Conservation (phyloP, 2,888 invertebrate species). For the Pollenia amentaria region DNA sequence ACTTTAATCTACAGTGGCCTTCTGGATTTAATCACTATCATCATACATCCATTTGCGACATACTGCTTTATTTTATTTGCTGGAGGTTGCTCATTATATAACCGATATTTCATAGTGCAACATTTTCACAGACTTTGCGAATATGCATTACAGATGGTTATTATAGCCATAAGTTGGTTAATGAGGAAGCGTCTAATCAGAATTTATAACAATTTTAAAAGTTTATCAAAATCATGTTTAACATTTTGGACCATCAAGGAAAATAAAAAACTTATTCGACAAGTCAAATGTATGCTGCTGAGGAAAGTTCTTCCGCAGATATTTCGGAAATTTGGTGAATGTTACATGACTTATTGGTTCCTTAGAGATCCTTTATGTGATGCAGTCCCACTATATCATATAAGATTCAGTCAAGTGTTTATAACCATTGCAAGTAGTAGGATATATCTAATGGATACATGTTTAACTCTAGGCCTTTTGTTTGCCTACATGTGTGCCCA, state of each 20-base stretch:
- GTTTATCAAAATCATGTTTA: background rate
- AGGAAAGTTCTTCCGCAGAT: too few relatives aligned
- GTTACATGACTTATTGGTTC: too few relatives aligned
- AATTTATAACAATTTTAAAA: background rate
- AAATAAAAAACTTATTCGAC: background rate
- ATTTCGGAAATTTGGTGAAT: too few relatives aligned
- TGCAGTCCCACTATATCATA: too few relatives aligned
- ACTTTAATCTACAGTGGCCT: slow-evolving; percentile 72
- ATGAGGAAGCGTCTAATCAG: slow-evolving; percentile 11
- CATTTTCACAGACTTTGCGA: background rate
- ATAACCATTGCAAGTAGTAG: too few relatives aligned
- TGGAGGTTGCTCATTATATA: too few relatives aligned
- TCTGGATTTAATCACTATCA: slow-evolving; percentile 50
- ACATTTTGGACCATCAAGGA: background rate
- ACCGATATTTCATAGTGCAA: too few relatives aligned
- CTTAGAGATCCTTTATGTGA: too few relatives aligned
- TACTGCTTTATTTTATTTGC: background rate
- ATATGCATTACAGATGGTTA: background rate
- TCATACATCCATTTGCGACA: background rate
- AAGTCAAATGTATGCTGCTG: too few relatives aligned
- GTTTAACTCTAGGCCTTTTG: background rate
- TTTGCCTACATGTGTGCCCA: slow-evolving; percentile 43
- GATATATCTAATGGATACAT: background rate
- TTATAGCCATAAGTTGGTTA: slow-evolving; percentile 26
- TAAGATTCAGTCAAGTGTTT: too few relatives aligned